Conservation (phyloP, 2,797 vertebrate genomes). For the Naso thynnoides region DNA sequence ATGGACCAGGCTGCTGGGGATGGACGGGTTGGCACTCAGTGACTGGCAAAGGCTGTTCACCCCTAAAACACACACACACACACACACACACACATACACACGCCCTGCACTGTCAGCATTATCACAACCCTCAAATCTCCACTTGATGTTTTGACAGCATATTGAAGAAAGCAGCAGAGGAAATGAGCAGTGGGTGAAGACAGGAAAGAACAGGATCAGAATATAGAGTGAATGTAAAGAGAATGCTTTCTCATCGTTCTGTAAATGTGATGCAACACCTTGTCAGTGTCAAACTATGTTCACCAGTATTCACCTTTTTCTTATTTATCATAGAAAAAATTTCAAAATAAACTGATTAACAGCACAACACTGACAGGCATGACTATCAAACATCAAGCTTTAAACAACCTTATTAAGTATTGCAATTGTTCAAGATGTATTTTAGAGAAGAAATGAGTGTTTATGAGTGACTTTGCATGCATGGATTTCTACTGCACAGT, state of each 20-base stretch:
- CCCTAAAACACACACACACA: constrained; percentile 81
- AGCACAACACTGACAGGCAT: too few relatives aligned
- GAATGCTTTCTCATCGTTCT: background rate
- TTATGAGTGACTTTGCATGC: background rate
- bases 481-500: background rate
- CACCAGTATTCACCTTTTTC: background rate
- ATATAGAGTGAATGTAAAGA: constrained; percentile 31
- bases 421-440: background rate
- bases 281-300: background rate
- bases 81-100: constrained; percentile 32
- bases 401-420: background rate
- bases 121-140: constrained; percentile 43
- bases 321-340: constrained; percentile 1
- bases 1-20: constrained; percentile 90
- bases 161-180: constrained; percentile 65
- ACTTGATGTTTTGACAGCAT: constrained; percentile 62
- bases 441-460: background rate
- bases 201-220: constrained; percentile 42
- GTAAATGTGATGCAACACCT: constrained; percentile 3
- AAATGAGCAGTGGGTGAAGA: constrained; percentile 58
- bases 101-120: constrained; percentile 42
- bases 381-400: background rate
- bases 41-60: constrained; percentile 98
- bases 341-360: background rate
- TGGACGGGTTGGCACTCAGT: constrained; percentile 94